Conservation (phyloP, 1,140 invertebrate species). For the Limonius californicus region DNA sequence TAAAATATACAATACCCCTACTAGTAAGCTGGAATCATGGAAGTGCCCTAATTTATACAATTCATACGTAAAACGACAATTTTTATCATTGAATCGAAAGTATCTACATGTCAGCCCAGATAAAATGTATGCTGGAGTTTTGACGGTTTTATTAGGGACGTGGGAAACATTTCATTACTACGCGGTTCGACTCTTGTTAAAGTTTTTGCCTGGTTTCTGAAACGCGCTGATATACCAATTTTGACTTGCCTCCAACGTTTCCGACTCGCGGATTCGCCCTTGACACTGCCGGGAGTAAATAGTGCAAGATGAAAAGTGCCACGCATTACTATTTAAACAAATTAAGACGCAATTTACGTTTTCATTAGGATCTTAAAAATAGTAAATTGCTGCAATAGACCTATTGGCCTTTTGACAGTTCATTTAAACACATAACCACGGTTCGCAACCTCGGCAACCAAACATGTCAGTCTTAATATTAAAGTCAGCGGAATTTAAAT, state of each 20-base stretch:
- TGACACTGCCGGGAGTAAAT: no score
- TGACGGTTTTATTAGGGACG: slow-evolving; percentile 2
- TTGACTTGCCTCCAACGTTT: no score
- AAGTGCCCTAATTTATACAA: no score
- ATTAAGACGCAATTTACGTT: neutral
- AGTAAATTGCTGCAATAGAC: neutral
- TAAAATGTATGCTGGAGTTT: slow-evolving; percentile 3
- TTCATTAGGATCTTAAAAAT: neutral
- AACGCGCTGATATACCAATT: no score
- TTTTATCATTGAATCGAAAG: no score
- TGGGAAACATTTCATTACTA: slow-evolving; percentile 6
- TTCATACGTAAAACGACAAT: no score
- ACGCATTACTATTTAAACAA: no score
- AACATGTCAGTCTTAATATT: slow-evolving; percentile 11
- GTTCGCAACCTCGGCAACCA: neutral
- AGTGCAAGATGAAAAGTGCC: no score
- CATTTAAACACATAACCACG: neutral
- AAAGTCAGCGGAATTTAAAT: slow-evolving; percentile 9
- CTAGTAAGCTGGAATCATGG: no score
- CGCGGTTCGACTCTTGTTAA: neutral
- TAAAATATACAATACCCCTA: no score
- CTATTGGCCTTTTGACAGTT: neutral
- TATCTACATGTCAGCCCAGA: neutral
- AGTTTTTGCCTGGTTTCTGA: neutral
- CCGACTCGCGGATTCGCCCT: neutral